These are phyloP conservation scores for Rhyacophila brunnea DNA, from an alignment of 1,140 invertebrate genomes.

Conservation along the genomic window DNA sequence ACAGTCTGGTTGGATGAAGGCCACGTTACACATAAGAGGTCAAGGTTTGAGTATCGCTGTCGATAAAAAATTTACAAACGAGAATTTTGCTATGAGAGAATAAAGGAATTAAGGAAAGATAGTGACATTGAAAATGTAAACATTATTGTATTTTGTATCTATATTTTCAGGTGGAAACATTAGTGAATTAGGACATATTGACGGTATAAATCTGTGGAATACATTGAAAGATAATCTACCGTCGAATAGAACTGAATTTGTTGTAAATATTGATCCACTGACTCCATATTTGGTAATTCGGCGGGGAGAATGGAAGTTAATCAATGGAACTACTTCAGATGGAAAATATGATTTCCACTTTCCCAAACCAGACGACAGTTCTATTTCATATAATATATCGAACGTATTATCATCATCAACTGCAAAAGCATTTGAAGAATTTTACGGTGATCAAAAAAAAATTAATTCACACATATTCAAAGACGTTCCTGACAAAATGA, in stretches of 20 bases:
- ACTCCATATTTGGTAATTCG: conserved; percentile 62
- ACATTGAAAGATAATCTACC: conserved; percentile 52
- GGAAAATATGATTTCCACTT: conserved; percentile 56
- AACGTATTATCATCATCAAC: conserved; percentile 54
- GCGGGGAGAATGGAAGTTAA: conserved; percentile 70
- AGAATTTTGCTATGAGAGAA: no score
- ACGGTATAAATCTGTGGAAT: conserved; percentile 73
- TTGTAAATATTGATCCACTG: conserved; percentile 73
- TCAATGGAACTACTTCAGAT: conserved; percentile 59
- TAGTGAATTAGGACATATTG: conserved; percentile 50
- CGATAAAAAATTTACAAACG: no score
- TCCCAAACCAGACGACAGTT: conserved; percentile 53
- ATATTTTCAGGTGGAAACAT: conserved; percentile 16
- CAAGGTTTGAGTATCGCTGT: no score
- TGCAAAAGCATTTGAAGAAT: conserved; percentile 48
- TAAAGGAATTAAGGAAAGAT: no score
- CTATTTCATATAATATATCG: conserved; percentile 44
- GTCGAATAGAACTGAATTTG: conserved; percentile 61
- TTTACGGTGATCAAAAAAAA: conserved; percentile 42
- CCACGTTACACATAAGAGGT: no score
- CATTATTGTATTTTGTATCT: no score
- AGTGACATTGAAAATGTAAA: no score
- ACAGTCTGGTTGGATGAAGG: no score
- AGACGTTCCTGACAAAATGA: not conserved
- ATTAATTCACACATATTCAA: not conserved